Evolutionary conservation across 1,140 invertebrate genomes (phyloP), one percentile per base, ranked within the genome.

Genomic region (Homarus americanus): DNA sequence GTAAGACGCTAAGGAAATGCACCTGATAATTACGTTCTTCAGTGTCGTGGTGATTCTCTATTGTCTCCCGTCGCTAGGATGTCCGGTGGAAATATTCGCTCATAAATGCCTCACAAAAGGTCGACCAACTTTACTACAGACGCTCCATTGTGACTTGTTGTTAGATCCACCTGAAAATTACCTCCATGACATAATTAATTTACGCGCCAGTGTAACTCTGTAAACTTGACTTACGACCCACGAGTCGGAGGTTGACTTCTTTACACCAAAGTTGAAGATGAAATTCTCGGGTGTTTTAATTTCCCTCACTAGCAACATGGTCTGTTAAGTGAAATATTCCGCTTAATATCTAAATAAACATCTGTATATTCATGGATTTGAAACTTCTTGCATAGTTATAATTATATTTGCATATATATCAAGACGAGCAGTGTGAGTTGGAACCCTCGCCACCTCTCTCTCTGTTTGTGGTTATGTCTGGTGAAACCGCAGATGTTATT

Each of bases 371-470:
- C 63, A 69, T 69, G 28, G n/a, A 69, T 32, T 69, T 32, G 63
- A 32, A 69, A 69, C 63, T 69, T 69, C 63, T 69, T 69, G 63
- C 63, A 69, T 28, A 69, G 63, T 69, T 69, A 69, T 69, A 69
- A 69, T 69, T 28, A 69, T 69, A 69, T 69, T 69, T 69, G 63
- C 63, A 69, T 69, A 69, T 69, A 20, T 20, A 28, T 69, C 3
- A 69, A 69, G 63, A 69, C 5, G 24, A 69, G 63, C n/a, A 20
- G 63, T 0, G 63, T 20, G 44, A 49, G n/a, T n/a, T n/a, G n/a
- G n/a, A n/a, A n/a, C n/a, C n/a, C n/a, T n/a, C n/a, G n/a, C n/a
- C n/a, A n/a, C n/a, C n/a, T n/a, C n/a, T n/a, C n/a, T n/a, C n/a
- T n/a, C n/a, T n/a, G n/a, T n/a, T n/a, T n/a, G n/a, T n/a, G n/a